phyloP scores from a whole-genome alignment of 30 jellyfish, hydroid and myxozoan species.

The Sanderia malayensis region DNA sequence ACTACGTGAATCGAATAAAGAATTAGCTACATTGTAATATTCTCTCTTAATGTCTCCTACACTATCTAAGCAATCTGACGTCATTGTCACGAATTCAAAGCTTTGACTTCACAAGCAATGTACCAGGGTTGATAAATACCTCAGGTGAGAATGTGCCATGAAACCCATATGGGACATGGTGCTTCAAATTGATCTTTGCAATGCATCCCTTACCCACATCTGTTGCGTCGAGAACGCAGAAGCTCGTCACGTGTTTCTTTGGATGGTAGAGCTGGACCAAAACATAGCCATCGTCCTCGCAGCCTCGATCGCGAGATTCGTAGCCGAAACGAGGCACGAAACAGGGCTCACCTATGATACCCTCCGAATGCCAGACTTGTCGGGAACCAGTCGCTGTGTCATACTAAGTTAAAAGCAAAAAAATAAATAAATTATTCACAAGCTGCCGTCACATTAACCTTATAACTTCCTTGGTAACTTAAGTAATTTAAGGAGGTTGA shows the following conservation, averaged over 20 bases:
- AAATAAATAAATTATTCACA: too few species aligned
- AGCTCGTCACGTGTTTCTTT: slow-evolving; percentile 67
- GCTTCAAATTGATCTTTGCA: slow-evolving; percentile 83
- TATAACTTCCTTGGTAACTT: too few species aligned
- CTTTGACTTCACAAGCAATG: slow-evolving; percentile 31
- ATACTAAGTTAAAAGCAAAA: too few species aligned
- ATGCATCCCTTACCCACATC: slow-evolving; percentile 77
- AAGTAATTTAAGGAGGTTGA: too few species aligned
- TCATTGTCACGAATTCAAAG: slow-evolving; percentile 16
- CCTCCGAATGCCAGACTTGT: slow-evolving; percentile 97
- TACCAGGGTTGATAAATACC: slow-evolving; percentile 60
- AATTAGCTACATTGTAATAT: too few species aligned
- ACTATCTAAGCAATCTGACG: too few species aligned
- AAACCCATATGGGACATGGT: slow-evolving; percentile 95
- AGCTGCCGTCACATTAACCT: too few species aligned
- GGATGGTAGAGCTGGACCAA: slow-evolving; percentile 90
- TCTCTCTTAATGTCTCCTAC: too few species aligned
- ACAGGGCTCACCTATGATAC: slow-evolving; percentile 91
- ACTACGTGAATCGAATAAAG: too few species aligned
- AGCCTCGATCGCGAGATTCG: slow-evolving; percentile 75
- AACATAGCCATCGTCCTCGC: slow-evolving; percentile 95
- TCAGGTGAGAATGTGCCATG: slow-evolving; percentile 98
- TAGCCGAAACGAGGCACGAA: slow-evolving; percentile 96
- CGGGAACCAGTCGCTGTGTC: slow-evolving; percentile 55
- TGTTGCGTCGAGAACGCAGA: slow-evolving; percentile 91